These are phyloP conservation scores for Protonemura montana DNA, from an alignment of 2,888 invertebrate genomes.

Conservation along the genomic window DNA sequence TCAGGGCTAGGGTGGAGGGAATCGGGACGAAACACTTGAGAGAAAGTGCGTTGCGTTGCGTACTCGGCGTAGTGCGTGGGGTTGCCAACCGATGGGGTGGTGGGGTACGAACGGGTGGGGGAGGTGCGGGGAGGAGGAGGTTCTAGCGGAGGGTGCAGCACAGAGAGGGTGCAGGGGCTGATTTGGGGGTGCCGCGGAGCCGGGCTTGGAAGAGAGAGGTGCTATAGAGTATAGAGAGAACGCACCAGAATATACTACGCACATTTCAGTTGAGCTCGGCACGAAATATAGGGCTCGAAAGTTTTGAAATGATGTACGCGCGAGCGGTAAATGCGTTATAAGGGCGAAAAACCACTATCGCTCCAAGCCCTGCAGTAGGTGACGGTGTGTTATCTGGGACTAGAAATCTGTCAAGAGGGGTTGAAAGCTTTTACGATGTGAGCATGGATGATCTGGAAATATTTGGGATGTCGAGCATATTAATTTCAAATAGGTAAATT, in stretches of 20 bases:
- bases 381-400: neutral
- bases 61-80: constrained; percentile 45
- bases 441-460: too few species aligned
- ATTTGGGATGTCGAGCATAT: too few species aligned
- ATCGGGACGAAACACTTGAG: constrained; percentile 49
- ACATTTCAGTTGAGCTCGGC: neutral
- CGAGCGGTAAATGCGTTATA: neutral
- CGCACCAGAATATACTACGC: neutral
- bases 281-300: neutral
- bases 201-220: constrained; percentile 49
- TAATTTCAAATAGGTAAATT: too few species aligned
- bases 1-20: constrained; percentile 43
- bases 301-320: neutral
- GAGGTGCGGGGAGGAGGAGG: constrained; percentile 55
- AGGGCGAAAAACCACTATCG: neutral
- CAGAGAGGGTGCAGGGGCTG: constrained; percentile 45
- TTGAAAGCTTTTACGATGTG: too few species aligned
- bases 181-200: constrained; percentile 54
- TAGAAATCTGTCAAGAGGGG: neutral
- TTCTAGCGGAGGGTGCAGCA: constrained; percentile 52
- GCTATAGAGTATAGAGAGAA: neutral
- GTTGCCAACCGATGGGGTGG: constrained; percentile 1
- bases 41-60: constrained; percentile 41
- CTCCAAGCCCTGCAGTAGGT: neutral
- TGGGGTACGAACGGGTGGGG: constrained; percentile 1